Conservation (phyloP, 2,888 invertebrate genomes). For the Apamea crenata region DNA sequence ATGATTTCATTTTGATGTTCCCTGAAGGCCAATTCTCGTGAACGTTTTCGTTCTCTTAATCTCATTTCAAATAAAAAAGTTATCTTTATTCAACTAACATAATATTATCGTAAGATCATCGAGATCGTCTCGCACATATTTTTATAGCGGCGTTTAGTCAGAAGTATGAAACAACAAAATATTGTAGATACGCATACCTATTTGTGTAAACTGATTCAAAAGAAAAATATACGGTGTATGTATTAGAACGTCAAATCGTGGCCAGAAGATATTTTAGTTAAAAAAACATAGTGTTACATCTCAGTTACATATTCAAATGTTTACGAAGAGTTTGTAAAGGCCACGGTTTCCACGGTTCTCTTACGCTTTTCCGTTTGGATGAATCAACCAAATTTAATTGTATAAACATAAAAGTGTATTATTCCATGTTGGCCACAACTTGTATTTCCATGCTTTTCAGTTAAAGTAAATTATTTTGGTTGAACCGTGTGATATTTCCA, state of each 20-base stretch:
- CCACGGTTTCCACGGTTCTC: neutral
- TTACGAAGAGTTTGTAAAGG: conserved; percentile 2
- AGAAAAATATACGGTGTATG: conserved; percentile 49
- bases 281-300: conserved; percentile 32
- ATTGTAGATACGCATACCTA: conserved; percentile 32
- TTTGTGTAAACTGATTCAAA: conserved; percentile 43
- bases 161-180: conserved; percentile 38
- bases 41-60: conserved; percentile 5
- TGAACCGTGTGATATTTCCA: conserved; percentile 26
- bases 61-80: conserved; percentile 30
- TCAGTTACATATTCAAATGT: conserved; percentile 20
- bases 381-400: conserved; percentile 7
- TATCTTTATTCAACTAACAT: conserved; percentile 30
- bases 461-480: no score
- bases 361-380: neutral
- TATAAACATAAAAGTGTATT: neutral
- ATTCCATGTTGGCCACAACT: neutral
- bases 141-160: conserved; percentile 43
- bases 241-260: conserved; percentile 23
- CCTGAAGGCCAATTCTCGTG: no score
- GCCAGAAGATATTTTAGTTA: conserved; percentile 34
- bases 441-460: no score
- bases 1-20: neutral
- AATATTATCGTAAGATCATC: conserved; percentile 47
- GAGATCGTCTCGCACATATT: conserved; percentile 36